A percentile compares a stretch with the other conserved stretches of the same genome.
These are phyloP conservation scores for Botia kubotai DNA, from an alignment of 2,797 vertebrate species.

Conservation along the genomic window DNA sequence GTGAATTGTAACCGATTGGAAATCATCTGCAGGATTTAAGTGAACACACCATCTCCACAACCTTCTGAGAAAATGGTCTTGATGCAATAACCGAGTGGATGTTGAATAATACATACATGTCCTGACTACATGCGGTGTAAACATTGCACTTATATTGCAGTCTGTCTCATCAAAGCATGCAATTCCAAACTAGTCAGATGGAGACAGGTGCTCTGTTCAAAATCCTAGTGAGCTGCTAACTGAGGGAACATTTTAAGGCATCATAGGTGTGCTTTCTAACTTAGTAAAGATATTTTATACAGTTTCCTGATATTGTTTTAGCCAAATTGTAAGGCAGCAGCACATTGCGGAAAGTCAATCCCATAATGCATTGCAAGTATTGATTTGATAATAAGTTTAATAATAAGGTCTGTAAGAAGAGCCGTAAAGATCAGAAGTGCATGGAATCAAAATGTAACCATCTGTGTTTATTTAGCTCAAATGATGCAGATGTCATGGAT, in stretches of 20 bases:
- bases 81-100: constrained; percentile 14
- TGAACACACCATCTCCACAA: constrained; percentile 11
- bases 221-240: no score
- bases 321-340: no score
- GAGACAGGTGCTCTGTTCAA: no score
- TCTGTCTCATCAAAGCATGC: background rate
- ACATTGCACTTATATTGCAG: background rate
- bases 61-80: background rate
- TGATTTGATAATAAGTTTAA: no score
- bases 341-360: background rate
- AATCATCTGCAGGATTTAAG: constrained; percentile 31
- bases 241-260: no score
- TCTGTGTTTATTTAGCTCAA: background rate
- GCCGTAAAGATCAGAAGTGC: background rate
- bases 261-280: no score
- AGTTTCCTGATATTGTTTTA: background rate
- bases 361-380: background rate
- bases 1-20: constrained; percentile 23
- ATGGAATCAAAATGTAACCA: background rate
- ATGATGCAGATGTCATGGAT: background rate
- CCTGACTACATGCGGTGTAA: background rate
- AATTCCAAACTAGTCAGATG: no score
- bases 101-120: constrained; percentile 28
- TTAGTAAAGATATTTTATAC: no score
- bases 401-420: background rate